Percentiles rank a stretch among this genome's conserved stretches.
phyloP scores from a whole-genome alignment of 1,140 invertebrate species.

The Drosophila pseudoobscura region DNA sequence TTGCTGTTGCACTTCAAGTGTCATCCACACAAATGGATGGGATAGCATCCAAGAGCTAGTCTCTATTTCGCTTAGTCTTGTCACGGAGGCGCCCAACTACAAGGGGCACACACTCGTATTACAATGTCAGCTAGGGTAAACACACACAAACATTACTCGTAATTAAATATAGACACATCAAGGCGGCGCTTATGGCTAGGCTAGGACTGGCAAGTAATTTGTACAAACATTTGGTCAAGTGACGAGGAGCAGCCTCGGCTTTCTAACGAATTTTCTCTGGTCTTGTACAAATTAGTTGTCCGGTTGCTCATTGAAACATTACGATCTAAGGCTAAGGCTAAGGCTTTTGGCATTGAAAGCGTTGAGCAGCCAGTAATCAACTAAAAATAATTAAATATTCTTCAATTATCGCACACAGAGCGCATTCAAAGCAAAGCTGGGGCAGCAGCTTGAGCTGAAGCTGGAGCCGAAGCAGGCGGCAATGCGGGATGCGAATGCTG shows the following conservation, averaged over 20 bases:
- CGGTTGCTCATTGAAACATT: conserved; percentile 25
- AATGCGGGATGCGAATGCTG: conserved; percentile 34
- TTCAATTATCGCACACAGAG: conserved; percentile 20
- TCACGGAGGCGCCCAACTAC: conserved; percentile 20
- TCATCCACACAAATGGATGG: conserved; percentile 18
- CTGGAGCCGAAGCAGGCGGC: conserved; percentile 35
- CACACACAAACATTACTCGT: conserved; percentile 32
- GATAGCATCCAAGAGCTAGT: conserved; percentile 37
- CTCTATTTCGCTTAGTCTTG: conserved; percentile 54
- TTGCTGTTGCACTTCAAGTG: conserved; percentile 32
- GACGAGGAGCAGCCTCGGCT: no score
- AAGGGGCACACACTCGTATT: conserved; percentile 1
- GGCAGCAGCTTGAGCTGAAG: conserved; percentile 23
- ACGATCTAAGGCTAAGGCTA: conserved; percentile 49
- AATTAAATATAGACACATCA: conserved; percentile 14
- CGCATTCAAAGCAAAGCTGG: conserved; percentile 73
- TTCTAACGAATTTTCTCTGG: background rate
- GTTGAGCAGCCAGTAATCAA: conserved; percentile 58
- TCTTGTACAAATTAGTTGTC: conserved; percentile 32
- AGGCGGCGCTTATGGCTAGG: conserved; percentile 43
- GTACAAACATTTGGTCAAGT: conserved; percentile 15
- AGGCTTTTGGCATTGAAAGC: conserved; percentile 53
- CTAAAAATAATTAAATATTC: conserved; percentile 41
- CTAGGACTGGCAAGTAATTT: conserved; percentile 29
- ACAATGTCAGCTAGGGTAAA: conserved; percentile 27